phyloP scores from a whole-genome alignment of 2,888 invertebrate species.

The Eurytoma californica region DNA sequence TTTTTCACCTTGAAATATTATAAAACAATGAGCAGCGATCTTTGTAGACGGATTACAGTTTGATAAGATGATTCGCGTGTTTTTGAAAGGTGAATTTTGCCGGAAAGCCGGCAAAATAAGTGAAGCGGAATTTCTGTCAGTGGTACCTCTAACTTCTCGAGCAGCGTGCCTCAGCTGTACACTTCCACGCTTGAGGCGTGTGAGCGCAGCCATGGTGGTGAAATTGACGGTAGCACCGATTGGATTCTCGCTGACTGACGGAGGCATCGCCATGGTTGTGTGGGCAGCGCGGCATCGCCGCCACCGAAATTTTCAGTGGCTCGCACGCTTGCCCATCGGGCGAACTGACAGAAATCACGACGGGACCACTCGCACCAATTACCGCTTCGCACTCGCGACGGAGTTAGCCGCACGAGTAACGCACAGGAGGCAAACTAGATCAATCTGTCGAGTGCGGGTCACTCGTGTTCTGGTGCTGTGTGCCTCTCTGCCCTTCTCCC shows the following conservation, averaged over 20 bases:
- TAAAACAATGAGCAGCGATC: too few relatives aligned
- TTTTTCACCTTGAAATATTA: too few relatives aligned
- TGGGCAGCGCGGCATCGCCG: slow-evolving; percentile 51
- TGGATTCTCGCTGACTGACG: slow-evolving; percentile 48
- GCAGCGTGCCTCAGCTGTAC: slow-evolving; percentile 78
- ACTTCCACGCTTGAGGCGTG: slow-evolving; percentile 77
- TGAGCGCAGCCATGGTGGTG: slow-evolving; percentile 70
- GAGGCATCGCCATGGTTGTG: slow-evolving; percentile 53
- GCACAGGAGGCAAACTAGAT: slow-evolving; percentile 56
- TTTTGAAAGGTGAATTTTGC: too few relatives aligned
- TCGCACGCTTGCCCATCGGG: not conserved
- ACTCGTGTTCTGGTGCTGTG: slow-evolving; percentile 54
- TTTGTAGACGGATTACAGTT: not conserved
- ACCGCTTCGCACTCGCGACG: slow-evolving; percentile 7
- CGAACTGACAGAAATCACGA: not conserved
- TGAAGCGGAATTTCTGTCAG: too few relatives aligned
- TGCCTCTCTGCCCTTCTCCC: slow-evolving; percentile 28
- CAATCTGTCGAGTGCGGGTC: slow-evolving; percentile 60
- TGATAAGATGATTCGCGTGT: too few relatives aligned
- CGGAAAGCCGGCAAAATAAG: too few relatives aligned
- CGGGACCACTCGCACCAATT: not conserved
- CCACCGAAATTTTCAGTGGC: slow-evolving; percentile 9
- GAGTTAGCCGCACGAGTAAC: slow-evolving; percentile 15
- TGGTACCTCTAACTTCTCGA: slow-evolving; percentile 77
- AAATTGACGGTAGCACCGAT: slow-evolving; percentile 55